Evolutionary conservation across 1,140 invertebrate species (phyloP), one percentile per base, ranked within the genome.

Genomic region (Colletes latitarsis): DNA sequence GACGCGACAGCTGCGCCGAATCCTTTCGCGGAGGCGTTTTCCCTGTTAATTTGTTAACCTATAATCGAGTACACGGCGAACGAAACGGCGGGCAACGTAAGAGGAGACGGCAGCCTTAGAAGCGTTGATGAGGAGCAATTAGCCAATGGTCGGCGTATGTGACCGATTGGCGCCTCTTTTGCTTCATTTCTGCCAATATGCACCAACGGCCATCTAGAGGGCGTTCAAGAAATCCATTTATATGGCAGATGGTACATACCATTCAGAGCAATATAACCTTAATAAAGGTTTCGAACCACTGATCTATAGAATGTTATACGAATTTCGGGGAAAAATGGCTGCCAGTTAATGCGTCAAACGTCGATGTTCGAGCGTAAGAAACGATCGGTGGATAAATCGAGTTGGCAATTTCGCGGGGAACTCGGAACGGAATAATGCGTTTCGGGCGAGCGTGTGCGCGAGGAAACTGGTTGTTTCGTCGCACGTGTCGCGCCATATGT

Each of bases 41-140:
- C 74, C 69, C 60, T 67, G 70, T 53, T 66, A 78, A 67, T 86
- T 82, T 73, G 77, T 82, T 82, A 80, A 70, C 77, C 64, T 83
- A 53, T 85, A 68, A 76, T 81, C 41, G 78, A 75, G 62, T 21
- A 64, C 73, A 70, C 73, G 82, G 71, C 53, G 79, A 78, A 84
- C 74, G 77, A 85, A 75, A 81, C 79, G 58, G 67, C 58, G 71
- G 60, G 60, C 70, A 83, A 73, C 80, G 89, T 89, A 90, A 91
- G 83, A 67, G 87, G 90, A 90, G 88, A 90, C 71, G 81, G 89
- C 85, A 90, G 81, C 90, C 90, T 83, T 90, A 90, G 78, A 89
- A 90, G 86, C 83, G 84, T 87, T 76, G 81, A 84, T 76, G 83
- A 87, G 81, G 75, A 88, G 74, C 87, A 90, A 90, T 91, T 90